Percentiles rank a stretch among this genome's conserved stretches.
Conservation (phyloP, 1,140 invertebrate genomes). For the Penaeus chinensis region DNA sequence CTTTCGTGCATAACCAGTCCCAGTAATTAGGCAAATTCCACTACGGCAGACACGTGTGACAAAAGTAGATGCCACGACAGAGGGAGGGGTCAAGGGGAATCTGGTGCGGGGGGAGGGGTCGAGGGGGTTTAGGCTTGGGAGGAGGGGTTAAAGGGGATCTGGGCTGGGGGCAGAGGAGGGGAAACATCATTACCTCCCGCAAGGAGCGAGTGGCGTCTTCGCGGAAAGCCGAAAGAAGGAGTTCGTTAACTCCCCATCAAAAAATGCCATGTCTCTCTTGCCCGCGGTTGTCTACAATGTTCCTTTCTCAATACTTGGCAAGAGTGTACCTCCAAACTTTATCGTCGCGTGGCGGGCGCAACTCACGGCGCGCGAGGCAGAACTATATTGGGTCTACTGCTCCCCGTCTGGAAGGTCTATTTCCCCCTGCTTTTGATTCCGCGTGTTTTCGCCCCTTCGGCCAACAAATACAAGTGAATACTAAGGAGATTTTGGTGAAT, state of each 20-base stretch:
- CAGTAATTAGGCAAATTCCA: too few relatives aligned
- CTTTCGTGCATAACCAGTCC: too few relatives aligned
- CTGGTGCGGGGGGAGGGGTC: neutral
- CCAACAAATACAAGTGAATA: slow-evolving; percentile 11
- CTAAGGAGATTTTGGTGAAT: slow-evolving; percentile 37
- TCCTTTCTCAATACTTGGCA: slow-evolving; percentile 22
- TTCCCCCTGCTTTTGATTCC: too few relatives aligned
- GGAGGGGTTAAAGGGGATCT: neutral
- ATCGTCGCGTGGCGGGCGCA: neutral
- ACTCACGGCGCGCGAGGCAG: neutral
- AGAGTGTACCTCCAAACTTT: slow-evolving; percentile 22
- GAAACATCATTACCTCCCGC: neutral
- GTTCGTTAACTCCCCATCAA: too few relatives aligned
- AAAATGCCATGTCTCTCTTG: neutral
- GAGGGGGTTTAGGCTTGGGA: neutral
- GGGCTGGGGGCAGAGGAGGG: neutral
- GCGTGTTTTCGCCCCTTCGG: neutral
- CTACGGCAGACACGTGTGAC: too few relatives aligned
- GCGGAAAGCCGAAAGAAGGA: too few relatives aligned
- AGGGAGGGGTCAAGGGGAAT: neutral
- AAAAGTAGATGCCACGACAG: neutral
- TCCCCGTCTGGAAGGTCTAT: too few relatives aligned
- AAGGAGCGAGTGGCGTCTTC: too few relatives aligned
- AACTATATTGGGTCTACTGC: too few relatives aligned
- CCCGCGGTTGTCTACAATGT: slow-evolving; percentile 25